Evolutionary conservation across 2,888 invertebrate species (phyloP), one percentile per base, ranked within the genome.

Genomic region (Leptothorax acervorum): DNA sequence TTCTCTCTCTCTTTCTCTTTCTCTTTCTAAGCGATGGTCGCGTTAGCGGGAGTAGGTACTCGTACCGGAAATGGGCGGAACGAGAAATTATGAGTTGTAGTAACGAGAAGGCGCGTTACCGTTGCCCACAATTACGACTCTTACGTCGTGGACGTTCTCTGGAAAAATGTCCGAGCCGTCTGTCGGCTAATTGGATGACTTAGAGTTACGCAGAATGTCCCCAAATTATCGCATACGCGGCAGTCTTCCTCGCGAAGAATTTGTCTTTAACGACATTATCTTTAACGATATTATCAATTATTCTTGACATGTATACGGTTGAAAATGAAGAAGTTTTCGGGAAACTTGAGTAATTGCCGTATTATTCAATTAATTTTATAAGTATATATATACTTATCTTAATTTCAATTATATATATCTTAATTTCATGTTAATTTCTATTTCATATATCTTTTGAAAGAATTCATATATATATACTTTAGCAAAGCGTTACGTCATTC

Each of bases 1-100:
- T 11, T 42, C 12, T 42, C 45, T 48, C 62, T 18, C 62, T 81
- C 23, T n/a, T n/a, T 53, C 23, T 42, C 39, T 28, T 15, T n/a
- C 15, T 9, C 66, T 55, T n/a, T 18, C 28, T n/a, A 15, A 15
- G 11, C 51, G 70, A 53, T 81, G 57, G 48, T 68, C 62, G 70
- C 63, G 57, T 57, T 70, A 70, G 31, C 78, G 28, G 55, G 68
- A 42, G 45, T 78, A 78, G 79, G 18, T 60, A 60, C 31, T 42
- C 66, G 35, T 55, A 39, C 66, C 83, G 89, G 89, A 89, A 86
- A 75, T 86, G 75, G 86, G 57, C 78, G 84, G 81, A 74, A 86
- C 84, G 73, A 57, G 66, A 78, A 83, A 87, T 87, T 85, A 85
- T 85, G 82, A 81, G 79, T 71, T 76, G 45, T 75, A 65, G 68